These are phyloP conservation scores for Pollenia amentaria DNA, from an alignment of 2,888 invertebrate species.

Conservation along the genomic window DNA sequence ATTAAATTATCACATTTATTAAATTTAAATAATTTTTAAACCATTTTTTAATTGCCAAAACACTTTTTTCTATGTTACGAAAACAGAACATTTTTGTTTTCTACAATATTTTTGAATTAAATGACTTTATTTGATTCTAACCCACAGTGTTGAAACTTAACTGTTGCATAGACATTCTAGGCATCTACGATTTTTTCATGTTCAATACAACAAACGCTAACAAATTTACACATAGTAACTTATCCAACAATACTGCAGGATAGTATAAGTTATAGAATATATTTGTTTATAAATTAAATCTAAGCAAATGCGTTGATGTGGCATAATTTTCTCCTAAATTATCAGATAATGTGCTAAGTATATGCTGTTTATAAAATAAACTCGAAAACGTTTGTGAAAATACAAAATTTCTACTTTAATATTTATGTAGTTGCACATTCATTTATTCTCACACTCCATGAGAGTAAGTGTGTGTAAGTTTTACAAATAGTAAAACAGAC, in stretches of 20 bases:
- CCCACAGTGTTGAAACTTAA: too few relatives aligned
- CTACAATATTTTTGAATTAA: too few relatives aligned
- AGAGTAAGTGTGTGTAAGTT: neutral
- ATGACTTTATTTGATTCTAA: too few relatives aligned
- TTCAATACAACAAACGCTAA: too few relatives aligned
- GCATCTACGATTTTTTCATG: too few relatives aligned
- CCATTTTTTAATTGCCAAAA: too few relatives aligned
- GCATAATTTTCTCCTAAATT: conserved; percentile 52
- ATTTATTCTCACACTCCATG: neutral
- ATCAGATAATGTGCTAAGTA: conserved; percentile 60
- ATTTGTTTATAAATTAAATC: neutral
- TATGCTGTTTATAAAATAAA: conserved; percentile 31
- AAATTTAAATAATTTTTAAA: too few relatives aligned
- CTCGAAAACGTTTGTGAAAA: conserved; percentile 3
- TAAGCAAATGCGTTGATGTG: conserved; percentile 41
- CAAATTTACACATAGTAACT: too few relatives aligned
- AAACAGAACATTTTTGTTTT: too few relatives aligned
- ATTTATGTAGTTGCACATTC: conserved; percentile 9
- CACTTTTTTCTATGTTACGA: too few relatives aligned
- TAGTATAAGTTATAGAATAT: neutral
- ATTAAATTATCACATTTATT: too few relatives aligned
- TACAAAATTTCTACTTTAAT: neutral
- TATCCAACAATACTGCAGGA: neutral
- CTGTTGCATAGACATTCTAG: too few relatives aligned
- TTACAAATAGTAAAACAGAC: neutral